Conservation (phyloP, 1,140 invertebrate genomes). For the Zaprionus tsacasi region DNA sequence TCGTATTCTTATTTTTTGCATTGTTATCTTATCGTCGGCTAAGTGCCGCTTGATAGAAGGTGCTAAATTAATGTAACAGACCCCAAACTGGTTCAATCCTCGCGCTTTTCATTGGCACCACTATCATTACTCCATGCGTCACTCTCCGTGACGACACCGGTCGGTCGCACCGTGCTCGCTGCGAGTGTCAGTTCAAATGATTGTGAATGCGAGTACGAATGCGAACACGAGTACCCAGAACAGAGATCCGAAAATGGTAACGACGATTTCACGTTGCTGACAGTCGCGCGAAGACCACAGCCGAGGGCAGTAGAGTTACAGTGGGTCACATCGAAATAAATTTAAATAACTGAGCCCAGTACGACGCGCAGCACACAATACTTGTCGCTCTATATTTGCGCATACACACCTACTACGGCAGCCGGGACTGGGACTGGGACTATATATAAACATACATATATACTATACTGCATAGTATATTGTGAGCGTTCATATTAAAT, state of each 20-base stretch:
- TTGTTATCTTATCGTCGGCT: constrained; percentile 54
- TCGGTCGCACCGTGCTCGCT: no score
- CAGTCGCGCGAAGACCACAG: constrained; percentile 69
- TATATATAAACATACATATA: constrained; percentile 36
- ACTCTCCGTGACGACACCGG: constrained; percentile 39
- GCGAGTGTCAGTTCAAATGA: not conserved
- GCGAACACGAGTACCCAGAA: constrained; percentile 26
- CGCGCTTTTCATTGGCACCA: constrained; percentile 13
- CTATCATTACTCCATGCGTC: constrained; percentile 44
- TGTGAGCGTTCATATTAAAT: constrained; percentile 67
- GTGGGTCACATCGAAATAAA: constrained; percentile 51
- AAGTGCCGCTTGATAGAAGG: constrained; percentile 51
- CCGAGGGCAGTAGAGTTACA: constrained; percentile 60
- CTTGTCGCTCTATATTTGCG: constrained; percentile 8
- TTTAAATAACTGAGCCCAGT: constrained; percentile 45
- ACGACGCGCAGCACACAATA: constrained; percentile 5
- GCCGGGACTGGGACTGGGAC: constrained; percentile 42
- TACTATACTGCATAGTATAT: not conserved
- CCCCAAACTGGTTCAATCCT: constrained; percentile 23
- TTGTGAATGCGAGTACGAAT: constrained; percentile 5
- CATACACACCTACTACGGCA: constrained; percentile 19
- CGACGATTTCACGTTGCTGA: constrained; percentile 41
- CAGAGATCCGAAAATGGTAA: constrained; percentile 59
- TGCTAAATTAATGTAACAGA: constrained; percentile 45
- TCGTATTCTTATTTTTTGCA: constrained; percentile 14